Base-by-base conservation (phyloP, 2,888 invertebrate genomes). In the Gisinianus flammeolus region DNA sequence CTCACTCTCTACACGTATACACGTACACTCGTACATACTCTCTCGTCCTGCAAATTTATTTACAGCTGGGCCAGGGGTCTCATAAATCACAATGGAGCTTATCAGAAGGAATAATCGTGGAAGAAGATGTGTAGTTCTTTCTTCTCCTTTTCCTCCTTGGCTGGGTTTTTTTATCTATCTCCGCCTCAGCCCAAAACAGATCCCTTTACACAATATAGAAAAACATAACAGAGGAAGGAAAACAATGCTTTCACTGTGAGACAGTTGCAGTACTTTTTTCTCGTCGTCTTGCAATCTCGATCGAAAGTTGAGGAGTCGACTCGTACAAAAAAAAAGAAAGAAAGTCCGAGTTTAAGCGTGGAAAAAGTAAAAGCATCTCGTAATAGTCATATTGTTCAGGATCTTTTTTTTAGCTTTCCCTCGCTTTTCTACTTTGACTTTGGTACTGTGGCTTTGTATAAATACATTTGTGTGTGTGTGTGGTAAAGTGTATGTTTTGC, bases 41-140 rank as follows among this genome's bases (percentile, higher is more conserved):
- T 44, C 44, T 58, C 44, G 44, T 58, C 56, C 56, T 58, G 71
- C 62, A 80, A 80, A 80, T 80, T 80, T 80, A 80, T 80, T 80
- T 80, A 80, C 77, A 80, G 76, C 67, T 71, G 68, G 76, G 77
- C 71, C 79, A 54, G 30, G 22, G 70, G 74, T 72, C 70, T 56
- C 69, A 81, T 81, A 81, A 81, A 81, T 81, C 81, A 81, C 76
- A 79, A 79, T 81, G 79, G 74, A 81, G 78, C 72, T 81, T 81
- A 81, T 81, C 79, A 81, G 74, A 76, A 35, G 76, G 78, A 79
- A 81, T 81, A 79, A 81, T 78, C 78, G 62, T n/a, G 56, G 72
- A 72, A 67, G 72, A 77, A 64, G 77, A 62, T 73, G 73, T 62
- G 73, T 73, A 35, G 35, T 26, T 62, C 28, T 62, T 26, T 26